phyloP scores from a whole-genome alignment of 2,888 invertebrate genomes.

The Synergus japonicus region DNA sequence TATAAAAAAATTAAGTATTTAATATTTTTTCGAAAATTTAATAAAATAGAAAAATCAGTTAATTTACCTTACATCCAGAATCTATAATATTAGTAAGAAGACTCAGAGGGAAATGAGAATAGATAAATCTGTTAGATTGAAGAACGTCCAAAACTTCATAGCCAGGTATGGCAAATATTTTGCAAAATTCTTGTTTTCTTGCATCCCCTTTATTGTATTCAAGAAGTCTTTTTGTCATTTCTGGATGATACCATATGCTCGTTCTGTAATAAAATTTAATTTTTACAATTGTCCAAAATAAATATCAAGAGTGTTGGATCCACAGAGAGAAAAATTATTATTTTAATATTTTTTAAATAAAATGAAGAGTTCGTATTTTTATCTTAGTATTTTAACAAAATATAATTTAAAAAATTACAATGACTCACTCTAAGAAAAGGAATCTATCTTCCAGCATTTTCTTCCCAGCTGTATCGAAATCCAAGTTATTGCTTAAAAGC shows the following conservation, averaged over 20 bases:
- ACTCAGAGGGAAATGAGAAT: constrained; percentile 88
- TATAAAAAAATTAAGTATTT: not conserved
- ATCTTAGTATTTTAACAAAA: not conserved
- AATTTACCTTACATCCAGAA: constrained; percentile 69
- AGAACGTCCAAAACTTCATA: constrained; percentile 79
- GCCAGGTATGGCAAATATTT: constrained; percentile 81
- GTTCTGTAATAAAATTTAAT: not conserved
- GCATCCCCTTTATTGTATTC: constrained; percentile 80
- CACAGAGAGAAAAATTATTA: too few species aligned
- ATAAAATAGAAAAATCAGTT: not conserved
- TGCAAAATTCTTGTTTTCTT: constrained; percentile 80
- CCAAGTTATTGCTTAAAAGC: constrained; percentile 86
- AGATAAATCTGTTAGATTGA: constrained; percentile 81
- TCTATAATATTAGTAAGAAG: constrained; percentile 80
- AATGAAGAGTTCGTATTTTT: too few species aligned
- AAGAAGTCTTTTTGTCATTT: constrained; percentile 82
- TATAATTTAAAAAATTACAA: not conserved
- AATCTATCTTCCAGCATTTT: constrained; percentile 83
- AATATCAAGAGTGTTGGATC: too few species aligned
- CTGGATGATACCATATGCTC: constrained; percentile 76
- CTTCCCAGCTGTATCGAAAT: constrained; percentile 83
- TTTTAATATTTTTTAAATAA: too few species aligned
- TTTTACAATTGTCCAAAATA: not conserved
- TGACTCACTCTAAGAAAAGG: constrained; percentile 88
- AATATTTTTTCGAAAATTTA: not conserved